Base-by-base conservation (phyloP, 2,888 invertebrate genomes). In the Poecilobothrus nobilitatus region DNA sequence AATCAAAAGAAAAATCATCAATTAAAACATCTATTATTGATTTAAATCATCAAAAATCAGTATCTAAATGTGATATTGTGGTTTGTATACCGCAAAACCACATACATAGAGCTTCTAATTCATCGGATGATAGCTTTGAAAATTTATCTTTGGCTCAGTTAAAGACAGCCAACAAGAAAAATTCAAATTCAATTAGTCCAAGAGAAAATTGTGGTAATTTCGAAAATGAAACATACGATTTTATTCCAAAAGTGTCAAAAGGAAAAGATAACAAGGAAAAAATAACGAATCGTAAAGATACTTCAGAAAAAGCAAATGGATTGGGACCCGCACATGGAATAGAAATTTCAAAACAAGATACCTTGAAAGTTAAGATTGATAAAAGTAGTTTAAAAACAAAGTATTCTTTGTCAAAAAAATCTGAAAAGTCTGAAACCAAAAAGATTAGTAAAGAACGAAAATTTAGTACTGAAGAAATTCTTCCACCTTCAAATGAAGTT, bases 71-170 rank as follows among this genome's bases (percentile, higher is more conserved):
- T 69, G 76, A 78, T 66, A 80, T 81, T 67, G 76, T 81, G 53
- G 81, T 81, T 0, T 80, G 80, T 72, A 81, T 81, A 68, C 81
- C 81, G 2, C 79, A 78, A 12, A 78, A 78, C 10, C 79, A 80
- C 68, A 72, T 79, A 34, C 75, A 76, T 22, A 70, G 77, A 6
- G 74, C 75, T 0, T 76, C 73, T 0, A 76, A 76, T 20, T 75
- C 72, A 0, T 76, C 77, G 4, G 79, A 78, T 21, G 79, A 77
- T 4, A 75, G 76, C 61, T 77, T 78, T 61, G 81, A 81, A 27
- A 76, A 76, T 67, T 72, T 77, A 12, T 75, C 76, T 0, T 67
- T 78, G 64, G 76, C 77, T 0, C 76, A 77, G 69, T 70, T 81
- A 34, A 81, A 81, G 73, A 81, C 81, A 1, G 81, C 81, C 1